Percentiles rank a stretch among this genome's conserved stretches.
These are phyloP conservation scores for Melinaea marsaeus DNA, from an alignment of 2,888 invertebrate species.

Conservation along the genomic window DNA sequence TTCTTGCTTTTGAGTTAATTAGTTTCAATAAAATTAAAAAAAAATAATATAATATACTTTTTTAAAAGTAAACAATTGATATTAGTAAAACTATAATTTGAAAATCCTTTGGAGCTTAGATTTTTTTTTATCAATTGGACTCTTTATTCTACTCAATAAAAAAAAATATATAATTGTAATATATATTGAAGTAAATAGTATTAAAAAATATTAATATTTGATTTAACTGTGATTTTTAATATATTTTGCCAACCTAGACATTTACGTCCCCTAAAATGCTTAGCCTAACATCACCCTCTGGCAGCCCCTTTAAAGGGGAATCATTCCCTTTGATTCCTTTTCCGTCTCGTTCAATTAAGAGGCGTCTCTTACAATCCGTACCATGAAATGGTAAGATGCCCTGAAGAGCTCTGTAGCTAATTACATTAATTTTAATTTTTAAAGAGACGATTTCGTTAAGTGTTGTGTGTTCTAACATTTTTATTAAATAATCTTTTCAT, in stretches of 20 bases:
- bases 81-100: too few species aligned
- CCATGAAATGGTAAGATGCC: conserved; percentile 47
- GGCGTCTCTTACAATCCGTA: conserved; percentile 64
- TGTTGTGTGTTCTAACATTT: conserved; percentile 5
- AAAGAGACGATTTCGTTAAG: conserved; percentile 16
- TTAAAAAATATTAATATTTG: background rate
- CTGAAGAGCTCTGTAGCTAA: conserved; percentile 40
- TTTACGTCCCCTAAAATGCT: conserved; percentile 58
- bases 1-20: too few species aligned
- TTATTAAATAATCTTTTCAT: background rate
- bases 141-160: too few species aligned
- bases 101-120: too few species aligned
- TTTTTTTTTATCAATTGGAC: too few species aligned
- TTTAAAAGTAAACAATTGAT: too few species aligned
- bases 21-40: too few species aligned
- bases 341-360: conserved; percentile 75
- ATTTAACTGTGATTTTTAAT: conserved; percentile 11
- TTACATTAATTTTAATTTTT: conserved; percentile 37
- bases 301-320: conserved; percentile 68
- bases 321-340: conserved; percentile 75
- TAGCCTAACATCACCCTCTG: conserved; percentile 70
- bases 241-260: conserved; percentile 21
- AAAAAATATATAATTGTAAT: too few species aligned
- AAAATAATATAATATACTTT: too few species aligned
- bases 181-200: background rate